Conservation (phyloP, 2,113 vertebrate genomes). For the Antigone vipio region DNA sequence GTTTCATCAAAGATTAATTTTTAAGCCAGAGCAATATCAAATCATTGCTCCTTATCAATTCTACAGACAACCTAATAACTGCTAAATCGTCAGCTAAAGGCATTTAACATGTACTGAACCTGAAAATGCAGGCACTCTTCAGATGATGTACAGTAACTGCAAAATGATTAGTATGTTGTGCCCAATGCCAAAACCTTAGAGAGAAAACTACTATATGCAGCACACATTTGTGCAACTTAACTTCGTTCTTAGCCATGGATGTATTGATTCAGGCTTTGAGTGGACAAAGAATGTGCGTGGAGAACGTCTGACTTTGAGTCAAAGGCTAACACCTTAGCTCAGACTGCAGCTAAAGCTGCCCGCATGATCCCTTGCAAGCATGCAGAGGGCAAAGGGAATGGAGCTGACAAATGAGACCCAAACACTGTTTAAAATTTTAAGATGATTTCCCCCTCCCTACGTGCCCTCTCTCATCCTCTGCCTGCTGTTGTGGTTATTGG, state of each 20-base stretch:
- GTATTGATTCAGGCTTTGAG: not conserved
- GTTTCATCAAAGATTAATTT: not conserved
- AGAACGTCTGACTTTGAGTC: not conserved
- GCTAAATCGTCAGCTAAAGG: not conserved
- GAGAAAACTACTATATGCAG: not conserved
- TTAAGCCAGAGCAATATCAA: not conserved
- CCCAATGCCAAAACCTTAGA: not conserved
- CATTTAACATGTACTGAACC: not conserved
- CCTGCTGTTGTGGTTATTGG: not conserved
- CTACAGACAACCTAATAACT: not conserved
- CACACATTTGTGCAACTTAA: not conserved
- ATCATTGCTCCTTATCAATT: not conserved
- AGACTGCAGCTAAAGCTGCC: not conserved
- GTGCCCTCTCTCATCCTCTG: not conserved
- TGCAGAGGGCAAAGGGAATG: not conserved
- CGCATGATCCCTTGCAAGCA: not conserved
- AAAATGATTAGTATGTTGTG: not conserved
- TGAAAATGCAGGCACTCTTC: not conserved
- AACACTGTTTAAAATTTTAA: not conserved
- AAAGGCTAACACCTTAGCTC: not conserved
- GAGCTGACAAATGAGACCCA: not conserved
- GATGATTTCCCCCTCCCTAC: not conserved
- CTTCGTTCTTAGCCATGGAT: not conserved
- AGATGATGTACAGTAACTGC: not conserved
- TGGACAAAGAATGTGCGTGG: not conserved